Base-by-base conservation (phyloP, 2,113 vertebrate species). In the Puma concolor region DNA sequence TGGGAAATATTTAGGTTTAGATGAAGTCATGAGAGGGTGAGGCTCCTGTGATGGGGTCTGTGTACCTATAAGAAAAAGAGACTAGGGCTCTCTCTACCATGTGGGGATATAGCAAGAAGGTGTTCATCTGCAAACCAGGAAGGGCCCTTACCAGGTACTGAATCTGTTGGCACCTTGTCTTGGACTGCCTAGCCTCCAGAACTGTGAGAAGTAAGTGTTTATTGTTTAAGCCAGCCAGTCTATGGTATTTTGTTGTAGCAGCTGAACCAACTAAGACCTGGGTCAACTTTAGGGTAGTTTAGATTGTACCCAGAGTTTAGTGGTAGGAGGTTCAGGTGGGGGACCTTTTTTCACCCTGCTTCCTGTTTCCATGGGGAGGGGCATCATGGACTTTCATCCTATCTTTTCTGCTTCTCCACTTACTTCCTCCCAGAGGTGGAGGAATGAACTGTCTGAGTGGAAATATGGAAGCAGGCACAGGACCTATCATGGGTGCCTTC, bases 381-480 rank as follows among this genome's bases (percentile, higher is more conserved):
- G 57, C 38, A 64, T 52, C 31, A 5, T 7, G 48, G 15, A 57
- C 8, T 11, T 11, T 21, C 66, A 57, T 14, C 44, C 25, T n/a
- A 5, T 66, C 10, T n/a, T 66, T 41, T 48, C 36, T 66, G 44
- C 27, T 31, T 19, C 21, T 67, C 71, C 7, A 36, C 21, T 64
- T 38, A 2, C 64, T 85, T 95, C 72, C 54, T 81, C 38, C n/a
- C 63, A 48, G n/a, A 85, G 15, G 7, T 66, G 12, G 64, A 85
- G 44, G 36, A 74, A 31, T 63, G 63, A 83, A 52, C 36, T 33
- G 2, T 38, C 21, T 82, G 23, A 36, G 13, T 27, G 12, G 17
- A 96, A 79, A 67, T 21, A 33, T 0, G 1, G 44, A 52, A n/a
- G 0, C 16, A 54, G 23, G 8, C n/a, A 1, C 3, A 21, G 5